Percentiles rank a stretch among this genome's conserved stretches.
These are phyloP conservation scores for Philereme vetulata DNA, from an alignment of 2,888 invertebrate genomes.

Conservation along the genomic window DNA sequence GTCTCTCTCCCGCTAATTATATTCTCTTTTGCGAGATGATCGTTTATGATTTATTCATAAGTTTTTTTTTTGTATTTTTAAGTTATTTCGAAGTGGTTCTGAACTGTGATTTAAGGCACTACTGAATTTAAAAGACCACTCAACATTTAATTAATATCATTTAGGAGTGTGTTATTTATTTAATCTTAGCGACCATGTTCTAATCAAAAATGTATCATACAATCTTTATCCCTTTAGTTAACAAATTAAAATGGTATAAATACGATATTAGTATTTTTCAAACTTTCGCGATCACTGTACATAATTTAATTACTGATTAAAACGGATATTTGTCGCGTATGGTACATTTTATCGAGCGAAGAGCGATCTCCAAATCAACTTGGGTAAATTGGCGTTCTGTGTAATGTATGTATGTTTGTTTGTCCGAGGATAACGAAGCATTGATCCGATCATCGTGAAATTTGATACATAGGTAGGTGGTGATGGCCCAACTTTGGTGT, in stretches of 20 bases:
- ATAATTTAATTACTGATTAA: no score
- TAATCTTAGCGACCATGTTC: background rate
- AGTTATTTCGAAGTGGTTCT: slow-evolving; percentile 50
- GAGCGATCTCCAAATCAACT: no score
- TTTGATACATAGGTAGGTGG: no score
- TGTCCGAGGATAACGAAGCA: no score
- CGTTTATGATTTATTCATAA: slow-evolving; percentile 50
- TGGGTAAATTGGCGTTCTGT: no score
- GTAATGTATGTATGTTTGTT: no score
- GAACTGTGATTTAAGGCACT: slow-evolving; percentile 61
- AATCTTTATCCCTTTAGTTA: slow-evolving; percentile 5
- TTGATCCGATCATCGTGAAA: no score
- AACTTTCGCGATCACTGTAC: no score
- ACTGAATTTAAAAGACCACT: slow-evolving; percentile 53
- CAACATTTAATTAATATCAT: slow-evolving; percentile 29
- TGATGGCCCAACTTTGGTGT: no score
- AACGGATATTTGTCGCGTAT: no score
- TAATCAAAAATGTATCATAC: slow-evolving; percentile 6
- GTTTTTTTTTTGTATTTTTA: slow-evolving; percentile 47
- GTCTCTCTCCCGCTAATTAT: slow-evolving; percentile 50
- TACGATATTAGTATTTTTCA: background rate
- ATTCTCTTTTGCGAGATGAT: slow-evolving; percentile 55
- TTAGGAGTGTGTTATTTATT: slow-evolving; percentile 25
- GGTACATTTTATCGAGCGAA: no score
- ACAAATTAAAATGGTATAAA: background rate